phyloP scores from a whole-genome alignment of 2,797 vertebrate genomes.

The Periparus ater region DNA sequence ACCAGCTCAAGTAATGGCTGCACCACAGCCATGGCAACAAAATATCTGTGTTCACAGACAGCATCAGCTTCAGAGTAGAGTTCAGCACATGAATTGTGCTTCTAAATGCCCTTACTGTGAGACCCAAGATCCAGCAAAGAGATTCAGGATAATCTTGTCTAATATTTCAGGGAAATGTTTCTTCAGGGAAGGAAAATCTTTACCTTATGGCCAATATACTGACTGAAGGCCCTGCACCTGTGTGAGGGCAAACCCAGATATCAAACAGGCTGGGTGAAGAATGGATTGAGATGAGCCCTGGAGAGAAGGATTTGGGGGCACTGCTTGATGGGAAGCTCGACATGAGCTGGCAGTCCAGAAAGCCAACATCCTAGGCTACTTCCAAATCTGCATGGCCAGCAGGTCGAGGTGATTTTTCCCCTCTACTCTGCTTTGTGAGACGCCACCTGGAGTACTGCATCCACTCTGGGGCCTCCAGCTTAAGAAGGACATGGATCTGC shows the following conservation, averaged over 20 bases:
- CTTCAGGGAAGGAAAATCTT: neutral
- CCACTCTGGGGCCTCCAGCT: neutral
- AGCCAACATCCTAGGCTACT: neutral
- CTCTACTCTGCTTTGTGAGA: neutral
- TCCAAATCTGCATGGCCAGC: neutral
- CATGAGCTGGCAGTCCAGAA: neutral
- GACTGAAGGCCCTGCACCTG: neutral
- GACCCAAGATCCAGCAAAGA: neutral
- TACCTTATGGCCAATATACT: neutral
- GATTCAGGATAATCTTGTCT: neutral
- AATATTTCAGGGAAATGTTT: neutral
- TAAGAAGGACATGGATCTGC: neutral
- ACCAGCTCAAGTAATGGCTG: neutral
- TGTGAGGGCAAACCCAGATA: fast-evolving
- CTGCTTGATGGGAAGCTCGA: neutral
- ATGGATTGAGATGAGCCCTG: neutral
- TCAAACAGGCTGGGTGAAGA: neutral
- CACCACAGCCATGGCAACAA: neutral
- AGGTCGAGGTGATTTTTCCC: neutral
- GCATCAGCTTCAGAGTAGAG: neutral
- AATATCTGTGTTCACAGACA: neutral
- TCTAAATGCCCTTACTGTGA: neutral
- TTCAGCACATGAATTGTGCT: neutral
- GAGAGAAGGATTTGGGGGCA: neutral
- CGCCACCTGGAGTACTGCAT: neutral